Evolutionary conservation across 1,140 invertebrate genomes (phyloP).

Genomic region (Drosophila melanica): DNA sequence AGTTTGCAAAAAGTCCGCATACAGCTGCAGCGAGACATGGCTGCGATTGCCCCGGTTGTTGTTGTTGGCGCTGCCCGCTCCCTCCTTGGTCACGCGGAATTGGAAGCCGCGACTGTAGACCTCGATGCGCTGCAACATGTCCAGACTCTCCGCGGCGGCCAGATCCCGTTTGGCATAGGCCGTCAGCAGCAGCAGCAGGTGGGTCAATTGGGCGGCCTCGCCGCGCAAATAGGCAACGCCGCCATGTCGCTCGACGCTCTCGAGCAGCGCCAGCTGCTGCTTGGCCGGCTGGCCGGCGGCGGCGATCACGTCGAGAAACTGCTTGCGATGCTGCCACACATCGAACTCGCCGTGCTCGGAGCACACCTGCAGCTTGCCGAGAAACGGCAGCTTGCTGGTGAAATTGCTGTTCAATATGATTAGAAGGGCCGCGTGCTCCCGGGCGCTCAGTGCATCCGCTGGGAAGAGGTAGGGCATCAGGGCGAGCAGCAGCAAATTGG

Average conservation of each 20-base stretch:
- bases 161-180: constrained; percentile 57
- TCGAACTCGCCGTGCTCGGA: constrained; percentile 32
- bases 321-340: constrained; percentile 49
- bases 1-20: constrained; percentile 61
- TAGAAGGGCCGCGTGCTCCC: constrained; percentile 39
- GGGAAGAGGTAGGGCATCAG: constrained; percentile 76
- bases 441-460: background rate
- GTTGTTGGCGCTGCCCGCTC: background rate
- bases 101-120: constrained; percentile 39
- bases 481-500: constrained; percentile 67
- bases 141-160: constrained; percentile 41
- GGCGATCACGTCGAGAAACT: constrained; percentile 74
- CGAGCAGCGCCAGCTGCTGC: constrained; percentile 49
- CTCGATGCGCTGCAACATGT: constrained; percentile 52
- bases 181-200: constrained; percentile 71
- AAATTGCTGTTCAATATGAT: constrained; percentile 60
- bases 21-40: constrained; percentile 62
- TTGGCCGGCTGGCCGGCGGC: constrained; percentile 28
- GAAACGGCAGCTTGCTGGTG: constrained; percentile 49
- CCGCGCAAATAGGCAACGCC: constrained; percentile 47
- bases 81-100: constrained; percentile 29
- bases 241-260: constrained; percentile 63
- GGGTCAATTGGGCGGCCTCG: constrained; percentile 56
- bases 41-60: constrained; percentile 1
- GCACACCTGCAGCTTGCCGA: constrained; percentile 44